These are phyloP conservation scores for Turnix velox DNA, from an alignment of 2,113 vertebrate species.

Conservation along the genomic window DNA sequence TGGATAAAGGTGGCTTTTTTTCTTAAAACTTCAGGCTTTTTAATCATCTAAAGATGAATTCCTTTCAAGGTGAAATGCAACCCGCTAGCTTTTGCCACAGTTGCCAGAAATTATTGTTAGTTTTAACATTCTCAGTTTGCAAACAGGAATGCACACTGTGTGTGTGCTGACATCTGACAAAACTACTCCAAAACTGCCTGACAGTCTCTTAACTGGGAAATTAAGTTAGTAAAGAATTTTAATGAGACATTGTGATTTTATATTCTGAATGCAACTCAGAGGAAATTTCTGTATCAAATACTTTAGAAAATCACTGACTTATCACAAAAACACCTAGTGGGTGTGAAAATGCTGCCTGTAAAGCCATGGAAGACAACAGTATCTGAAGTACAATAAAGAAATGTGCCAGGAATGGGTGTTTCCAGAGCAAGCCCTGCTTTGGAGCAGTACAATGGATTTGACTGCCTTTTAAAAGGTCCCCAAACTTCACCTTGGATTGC, in stretches of 20 bases:
- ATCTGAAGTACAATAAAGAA: not conserved
- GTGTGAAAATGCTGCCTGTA: not conserved
- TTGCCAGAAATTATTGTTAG: not conserved
- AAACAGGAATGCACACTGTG: not conserved
- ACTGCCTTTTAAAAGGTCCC: not conserved
- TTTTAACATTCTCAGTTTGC: not conserved
- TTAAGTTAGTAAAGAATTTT: not conserved
- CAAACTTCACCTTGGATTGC: not conserved
- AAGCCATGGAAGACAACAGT: not conserved
- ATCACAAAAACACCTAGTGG: not conserved
- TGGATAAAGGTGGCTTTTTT: not conserved
- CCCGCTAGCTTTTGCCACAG: not conserved
- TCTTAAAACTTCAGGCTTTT: not conserved
- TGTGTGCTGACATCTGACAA: accelerated
- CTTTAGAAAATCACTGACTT: not conserved
- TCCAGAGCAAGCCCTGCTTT: not conserved
- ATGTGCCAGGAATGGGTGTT: not conserved
- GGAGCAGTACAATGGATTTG: not conserved
- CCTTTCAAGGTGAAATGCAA: not conserved
- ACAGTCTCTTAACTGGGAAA: not conserved
- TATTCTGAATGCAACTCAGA: not conserved
- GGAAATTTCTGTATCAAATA: not conserved
- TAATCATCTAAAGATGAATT: not conserved
- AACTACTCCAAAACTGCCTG: not conserved
- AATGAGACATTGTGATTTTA: not conserved